A percentile compares a stretch with the other conserved stretches of the same genome.
Conservation (phyloP, 2,888 invertebrate genomes). For the Mechanitis messenoides region DNA sequence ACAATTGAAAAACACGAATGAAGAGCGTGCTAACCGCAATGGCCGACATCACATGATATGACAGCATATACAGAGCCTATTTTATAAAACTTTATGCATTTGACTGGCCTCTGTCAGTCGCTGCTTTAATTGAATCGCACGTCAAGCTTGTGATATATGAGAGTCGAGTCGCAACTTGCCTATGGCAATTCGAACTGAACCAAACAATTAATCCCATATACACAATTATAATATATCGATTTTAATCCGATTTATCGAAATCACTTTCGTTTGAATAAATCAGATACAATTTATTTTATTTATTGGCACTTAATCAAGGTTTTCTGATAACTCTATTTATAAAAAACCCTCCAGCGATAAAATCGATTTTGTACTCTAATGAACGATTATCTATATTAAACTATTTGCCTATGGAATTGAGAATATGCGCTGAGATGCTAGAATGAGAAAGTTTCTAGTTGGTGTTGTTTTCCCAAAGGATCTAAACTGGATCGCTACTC, state of each 20-base stretch:
- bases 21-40: slow-evolving; percentile 33
- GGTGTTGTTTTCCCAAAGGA: slow-evolving; percentile 56
- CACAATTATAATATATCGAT: slow-evolving; percentile 40
- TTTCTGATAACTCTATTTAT: not conserved
- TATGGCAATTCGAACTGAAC: slow-evolving; percentile 42
- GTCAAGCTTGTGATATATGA: slow-evolving; percentile 60
- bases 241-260: slow-evolving; percentile 59
- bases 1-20: slow-evolving; percentile 23
- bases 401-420: slow-evolving; percentile 26
- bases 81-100: slow-evolving; percentile 38
- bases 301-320: slow-evolving; percentile 41
- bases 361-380: slow-evolving; percentile 29
- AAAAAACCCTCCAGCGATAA: not conserved
- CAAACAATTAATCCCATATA: slow-evolving; percentile 25
- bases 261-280: slow-evolving; percentile 46
- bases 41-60: slow-evolving; percentile 30
- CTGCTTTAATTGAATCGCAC: slow-evolving; percentile 64
- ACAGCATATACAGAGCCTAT: slow-evolving; percentile 28
- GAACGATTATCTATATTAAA: slow-evolving; percentile 28
- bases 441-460: slow-evolving; percentile 40
- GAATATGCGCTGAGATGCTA: slow-evolving; percentile 20
- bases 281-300: slow-evolving; percentile 34
- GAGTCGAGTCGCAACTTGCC: slow-evolving; percentile 35
- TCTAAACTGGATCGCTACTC: slow-evolving; percentile 40
- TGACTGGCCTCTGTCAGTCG: slow-evolving; percentile 50